These are phyloP conservation scores for Apteryx mantelli DNA, from an alignment of 2,113 vertebrate genomes.

Conservation along the genomic window DNA sequence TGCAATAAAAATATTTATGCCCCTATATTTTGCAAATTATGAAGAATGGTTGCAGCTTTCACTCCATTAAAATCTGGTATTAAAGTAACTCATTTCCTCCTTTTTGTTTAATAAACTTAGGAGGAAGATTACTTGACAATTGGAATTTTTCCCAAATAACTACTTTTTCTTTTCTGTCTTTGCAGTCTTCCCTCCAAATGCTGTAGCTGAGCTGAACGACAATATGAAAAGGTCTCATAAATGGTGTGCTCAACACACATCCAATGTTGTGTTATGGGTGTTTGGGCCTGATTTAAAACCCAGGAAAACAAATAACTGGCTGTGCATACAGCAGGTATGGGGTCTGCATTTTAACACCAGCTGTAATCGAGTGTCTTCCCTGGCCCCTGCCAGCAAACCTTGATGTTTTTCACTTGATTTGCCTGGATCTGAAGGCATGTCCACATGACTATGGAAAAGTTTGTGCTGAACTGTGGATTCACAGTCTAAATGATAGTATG, in stretches of 20 bases:
- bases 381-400: neutral
- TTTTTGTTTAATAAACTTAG: neutral
- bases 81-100: neutral
- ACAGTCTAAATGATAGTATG: fast-evolving
- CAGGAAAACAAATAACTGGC: neutral
- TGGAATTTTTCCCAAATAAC: neutral
- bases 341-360: neutral
- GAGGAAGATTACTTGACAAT: neutral
- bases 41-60: neutral
- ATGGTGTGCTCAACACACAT: fast-evolving
- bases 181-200: neutral
- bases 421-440: neutral
- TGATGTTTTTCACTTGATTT: neutral
- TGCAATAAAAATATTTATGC: neutral
- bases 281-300: neutral
- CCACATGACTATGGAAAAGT: fast-evolving
- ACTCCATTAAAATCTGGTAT: neutral
- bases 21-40: neutral
- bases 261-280: neutral
- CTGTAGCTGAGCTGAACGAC: neutral
- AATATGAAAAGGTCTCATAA: neutral
- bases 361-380: neutral
- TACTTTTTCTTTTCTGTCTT: neutral
- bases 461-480: neutral
- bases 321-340: fast-evolving